Base-by-base conservation (phyloP, 2,113 vertebrate genomes). In the Corythaeola cristata region DNA sequence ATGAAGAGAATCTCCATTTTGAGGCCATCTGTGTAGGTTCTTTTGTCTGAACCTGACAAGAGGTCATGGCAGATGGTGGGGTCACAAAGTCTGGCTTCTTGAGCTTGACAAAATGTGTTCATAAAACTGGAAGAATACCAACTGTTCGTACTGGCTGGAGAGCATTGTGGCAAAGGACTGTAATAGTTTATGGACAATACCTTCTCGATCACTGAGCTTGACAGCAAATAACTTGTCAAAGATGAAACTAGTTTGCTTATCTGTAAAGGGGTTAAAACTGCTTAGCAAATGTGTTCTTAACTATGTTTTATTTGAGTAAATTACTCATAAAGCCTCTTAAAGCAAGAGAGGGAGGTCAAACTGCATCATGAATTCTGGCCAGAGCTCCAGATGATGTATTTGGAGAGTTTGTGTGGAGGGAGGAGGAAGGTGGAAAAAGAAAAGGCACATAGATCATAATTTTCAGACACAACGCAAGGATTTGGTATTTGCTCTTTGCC, bases 51-150 rank as follows among this genome's bases (percentile, higher is more conserved):
- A 97, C 93, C 89, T 96, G 96, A 97, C 94, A 93, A 95, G 96
- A 94, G 97, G 94, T 97, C 93, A 68, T 95, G 97, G 97, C 98
- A 98, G 98, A 98, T 98, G 98, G 98, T 94, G 95, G 66, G 97
- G 98, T 98, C 97, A 97, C 96, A 93, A 95, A 98, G 96, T 97
- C 89, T 97, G 96, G 88, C 95, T 97, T 97, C 96, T 95, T 2
- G 30, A 97, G 93, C 90, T 97, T 96, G 94, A 96, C 95, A 97
- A 97, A 98, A 97, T 97, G 97, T 98, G 97, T 96, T 98, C 97
- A 94, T 96, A 94, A 97, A 96, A 55, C 94, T 98, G 96, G 96
- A 98, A 98, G 97, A 88, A 97, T 92, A 96, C 89, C 53, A 63
- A 96, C 94, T 98, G 97, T 96, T 97, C 59, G 3, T 85, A 75